Percentiles rank a stretch among this genome's conserved stretches.
Evolutionary conservation across 2,797 vertebrate species (phyloP).

Genomic region (Fistularia tabacaria): DNA sequence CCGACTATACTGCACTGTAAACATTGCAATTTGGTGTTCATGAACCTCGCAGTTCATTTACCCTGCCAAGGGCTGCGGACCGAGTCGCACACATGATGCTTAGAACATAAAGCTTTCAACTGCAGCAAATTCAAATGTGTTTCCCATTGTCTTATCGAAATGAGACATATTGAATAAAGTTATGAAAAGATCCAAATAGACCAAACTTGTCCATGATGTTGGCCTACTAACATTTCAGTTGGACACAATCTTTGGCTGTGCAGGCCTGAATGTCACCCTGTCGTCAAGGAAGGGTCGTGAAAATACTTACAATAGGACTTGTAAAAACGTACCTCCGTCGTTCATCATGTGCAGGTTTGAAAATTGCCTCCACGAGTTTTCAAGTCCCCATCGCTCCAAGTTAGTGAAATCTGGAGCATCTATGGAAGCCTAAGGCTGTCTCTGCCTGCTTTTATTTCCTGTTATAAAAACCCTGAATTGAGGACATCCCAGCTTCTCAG

Average conservation of each 20-base stretch:
- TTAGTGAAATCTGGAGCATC: slow-evolving; percentile 35
- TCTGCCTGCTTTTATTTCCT: slow-evolving; percentile 26
- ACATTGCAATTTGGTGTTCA: slow-evolving; percentile 22
- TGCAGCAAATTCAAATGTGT: not conserved
- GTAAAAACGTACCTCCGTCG: slow-evolving; percentile 50
- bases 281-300: slow-evolving; percentile 22
- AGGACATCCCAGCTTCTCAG: not conserved
- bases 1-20: slow-evolving; percentile 1
- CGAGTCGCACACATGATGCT: not conserved
- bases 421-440: slow-evolving; percentile 22
- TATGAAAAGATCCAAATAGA: too few species aligned
- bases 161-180: not conserved
- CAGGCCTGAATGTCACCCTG: slow-evolving; percentile 21
- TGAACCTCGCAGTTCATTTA: slow-evolving; percentile 25
- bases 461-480: slow-evolving; percentile 25
- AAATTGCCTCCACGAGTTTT: slow-evolving; percentile 32
- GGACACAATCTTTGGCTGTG: slow-evolving; percentile 1
- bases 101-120: not conserved
- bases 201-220: not conserved
- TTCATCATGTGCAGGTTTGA: slow-evolving; percentile 19
- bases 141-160: not conserved
- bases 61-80: slow-evolving; percentile 10
- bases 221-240: slow-evolving; percentile 1
- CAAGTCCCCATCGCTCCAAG: slow-evolving; percentile 26
- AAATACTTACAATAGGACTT: slow-evolving; percentile 36